Evolutionary conservation across 2,888 invertebrate species (phyloP).

Genomic region (Venusia cambrica): DNA sequence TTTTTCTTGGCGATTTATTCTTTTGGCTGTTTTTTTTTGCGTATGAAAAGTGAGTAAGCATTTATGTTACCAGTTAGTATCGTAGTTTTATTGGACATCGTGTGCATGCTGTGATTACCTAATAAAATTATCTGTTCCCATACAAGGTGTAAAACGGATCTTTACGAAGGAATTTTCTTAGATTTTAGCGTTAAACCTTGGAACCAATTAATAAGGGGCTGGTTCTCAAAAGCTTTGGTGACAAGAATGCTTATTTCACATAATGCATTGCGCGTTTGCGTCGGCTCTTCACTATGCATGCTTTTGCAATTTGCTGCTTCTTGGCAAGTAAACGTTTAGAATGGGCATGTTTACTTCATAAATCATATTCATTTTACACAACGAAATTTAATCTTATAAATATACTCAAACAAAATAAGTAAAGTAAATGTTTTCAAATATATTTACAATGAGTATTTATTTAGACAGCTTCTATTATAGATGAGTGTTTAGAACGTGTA

Average conservation of each 20-base stretch:
- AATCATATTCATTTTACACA: conserved; percentile 30
- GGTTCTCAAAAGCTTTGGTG: too few species aligned
- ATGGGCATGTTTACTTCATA: conserved; percentile 40
- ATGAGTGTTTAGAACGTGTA: conserved; percentile 53
- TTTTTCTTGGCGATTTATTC: conserved; percentile 19
- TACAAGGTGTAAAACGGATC: too few species aligned
- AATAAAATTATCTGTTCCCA: too few species aligned
- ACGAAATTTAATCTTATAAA: conserved; percentile 13
- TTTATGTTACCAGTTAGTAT: conserved; percentile 30
- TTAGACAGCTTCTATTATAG: conserved; percentile 51
- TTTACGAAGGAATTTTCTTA: too few species aligned
- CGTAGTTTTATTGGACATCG: conserved; percentile 24
- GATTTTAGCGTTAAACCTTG: too few species aligned
- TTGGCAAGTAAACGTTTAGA: conserved; percentile 32
- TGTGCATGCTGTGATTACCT: conserved; percentile 7
- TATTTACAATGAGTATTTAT: conserved; percentile 17
- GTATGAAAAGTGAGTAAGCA: conserved; percentile 31
- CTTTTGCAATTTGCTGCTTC: conserved; percentile 34
- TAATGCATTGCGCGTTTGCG: conserved; percentile 32
- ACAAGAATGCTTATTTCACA: conserved; percentile 41
- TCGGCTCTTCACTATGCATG: conserved; percentile 34
- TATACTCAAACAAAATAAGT: conserved; percentile 13
- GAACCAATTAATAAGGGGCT: too few species aligned
- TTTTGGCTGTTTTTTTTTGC: conserved; percentile 28
- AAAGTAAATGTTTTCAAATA: conserved; percentile 3